phyloP scores from a whole-genome alignment of 64 coral and sea anemone genomes.

The Anthopleura sola region DNA sequence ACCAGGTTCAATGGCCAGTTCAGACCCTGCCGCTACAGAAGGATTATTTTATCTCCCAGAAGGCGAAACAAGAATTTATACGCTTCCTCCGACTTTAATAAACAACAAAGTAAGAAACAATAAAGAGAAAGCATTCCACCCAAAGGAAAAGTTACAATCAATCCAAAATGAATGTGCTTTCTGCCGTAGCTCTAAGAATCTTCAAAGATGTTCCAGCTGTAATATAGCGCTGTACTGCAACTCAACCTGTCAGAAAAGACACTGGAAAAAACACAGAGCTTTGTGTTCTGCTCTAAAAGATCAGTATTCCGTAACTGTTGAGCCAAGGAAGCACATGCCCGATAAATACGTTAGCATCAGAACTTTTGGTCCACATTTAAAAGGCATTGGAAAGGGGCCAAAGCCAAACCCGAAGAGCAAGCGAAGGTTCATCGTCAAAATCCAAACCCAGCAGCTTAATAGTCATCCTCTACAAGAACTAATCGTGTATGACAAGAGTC shows the following conservation, averaged over 20 bases:
- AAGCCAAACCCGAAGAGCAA: constrained; percentile 26
- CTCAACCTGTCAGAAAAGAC: constrained; percentile 38
- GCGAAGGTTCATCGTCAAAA: constrained; percentile 62
- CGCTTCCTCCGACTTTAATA: not conserved
- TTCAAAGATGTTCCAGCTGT: constrained; percentile 22
- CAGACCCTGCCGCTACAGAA: not conserved
- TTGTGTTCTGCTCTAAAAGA: constrained; percentile 38
- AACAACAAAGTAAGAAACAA: constrained; percentile 46
- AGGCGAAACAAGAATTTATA: constrained; percentile 58
- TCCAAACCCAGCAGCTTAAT: constrained; percentile 53
- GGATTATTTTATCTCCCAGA: not conserved
- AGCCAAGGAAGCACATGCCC: not conserved
- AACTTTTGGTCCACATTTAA: constrained; percentile 26
- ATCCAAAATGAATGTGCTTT: constrained; percentile 38
- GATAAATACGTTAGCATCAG: not conserved
- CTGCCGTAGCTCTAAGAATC: constrained; percentile 27
- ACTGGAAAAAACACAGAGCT: constrained; percentile 31
- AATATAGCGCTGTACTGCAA: constrained; percentile 51
- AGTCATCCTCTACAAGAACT: constrained; percentile 52
- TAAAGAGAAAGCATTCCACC: constrained; percentile 48
- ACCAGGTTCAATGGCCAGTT: not conserved
- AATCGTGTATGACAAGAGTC: constrained; percentile 54
- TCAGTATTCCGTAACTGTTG: constrained; percentile 47
- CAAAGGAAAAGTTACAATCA: constrained; percentile 16
- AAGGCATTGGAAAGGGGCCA: constrained; percentile 46